Evolutionary conservation across 2,888 invertebrate species (phyloP).

Genomic region (Rhamnusium bicolor): DNA sequence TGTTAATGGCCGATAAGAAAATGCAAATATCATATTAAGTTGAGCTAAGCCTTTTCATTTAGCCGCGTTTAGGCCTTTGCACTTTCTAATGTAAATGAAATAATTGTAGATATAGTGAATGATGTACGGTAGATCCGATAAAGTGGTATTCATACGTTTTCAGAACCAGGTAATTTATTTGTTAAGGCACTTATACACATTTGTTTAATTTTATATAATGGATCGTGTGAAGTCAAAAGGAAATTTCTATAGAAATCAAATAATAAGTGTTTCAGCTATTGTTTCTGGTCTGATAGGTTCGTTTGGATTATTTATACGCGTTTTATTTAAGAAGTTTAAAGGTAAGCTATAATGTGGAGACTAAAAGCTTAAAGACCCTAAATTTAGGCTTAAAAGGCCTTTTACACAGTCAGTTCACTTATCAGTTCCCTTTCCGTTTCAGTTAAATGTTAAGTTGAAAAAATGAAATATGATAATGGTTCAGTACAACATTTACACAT

Average conservation of each 20-base stretch:
- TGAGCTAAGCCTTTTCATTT: slow-evolving; percentile 30
- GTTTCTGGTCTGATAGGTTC: not conserved
- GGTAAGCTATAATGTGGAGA: too few relatives aligned
- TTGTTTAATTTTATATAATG: not conserved
- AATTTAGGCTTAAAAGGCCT: too few relatives aligned
- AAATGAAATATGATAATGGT: too few relatives aligned
- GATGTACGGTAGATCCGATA: slow-evolving; percentile 1
- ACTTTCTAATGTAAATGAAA: slow-evolving; percentile 44
- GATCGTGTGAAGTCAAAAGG: not conserved
- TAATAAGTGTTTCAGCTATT: not conserved
- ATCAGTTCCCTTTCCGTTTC: too few relatives aligned
- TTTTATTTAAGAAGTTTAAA: not conserved
- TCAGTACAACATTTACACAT: too few relatives aligned
- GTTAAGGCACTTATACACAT: not conserved
- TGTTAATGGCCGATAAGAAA: slow-evolving; percentile 16
- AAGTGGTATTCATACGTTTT: slow-evolving; percentile 4
- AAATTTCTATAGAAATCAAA: not conserved
- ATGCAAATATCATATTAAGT: slow-evolving; percentile 32
- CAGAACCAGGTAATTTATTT: not conserved
- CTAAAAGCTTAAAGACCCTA: too few relatives aligned
- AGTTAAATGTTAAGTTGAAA: too few relatives aligned
- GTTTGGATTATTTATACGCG: not conserved
- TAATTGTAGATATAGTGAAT: slow-evolving; percentile 31
- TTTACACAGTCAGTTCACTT: too few relatives aligned
- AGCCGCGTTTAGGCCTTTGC: slow-evolving; percentile 13